Evolutionary conservation across 2,113 vertebrate genomes (phyloP), one percentile per base, ranked within the genome.

Genomic region (Tringa solitaria): DNA sequence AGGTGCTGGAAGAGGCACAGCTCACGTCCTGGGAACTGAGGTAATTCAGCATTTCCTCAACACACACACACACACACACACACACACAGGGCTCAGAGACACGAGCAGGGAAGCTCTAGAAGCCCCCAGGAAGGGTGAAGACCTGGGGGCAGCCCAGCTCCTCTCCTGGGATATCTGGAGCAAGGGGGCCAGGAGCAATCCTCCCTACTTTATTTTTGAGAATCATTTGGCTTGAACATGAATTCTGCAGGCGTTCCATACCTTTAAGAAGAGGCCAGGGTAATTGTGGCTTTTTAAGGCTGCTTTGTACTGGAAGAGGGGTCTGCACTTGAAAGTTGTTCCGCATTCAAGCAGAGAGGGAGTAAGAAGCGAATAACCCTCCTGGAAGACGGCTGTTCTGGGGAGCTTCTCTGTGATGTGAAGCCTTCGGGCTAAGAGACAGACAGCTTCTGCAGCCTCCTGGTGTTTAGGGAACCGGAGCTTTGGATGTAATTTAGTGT

Each of bases 41-140:
- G 41, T 37, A 32, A 33, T 10, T 41, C 23, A 1, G 13, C 12
- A 65, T 15, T 50, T 50, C 46, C 59, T 17, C 14, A 26, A 3
- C 3, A 6, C 64, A 13, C 8, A 7, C 33, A 4, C 8, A 45
- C 8, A 8, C 28, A 4, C 8, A 2, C 2, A 3, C 2, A 6
- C 63, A 13, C 8, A 8, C 30, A 4, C 8, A 3, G 2, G 45
- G 28, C 24, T 51, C 81, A 59, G 43, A 45, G 35, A 10, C 14
- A 1, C 14, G 0, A 8, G 48, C 61, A 64, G 56, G 27, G 8
- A 4, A 50, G 35, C 30, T 15, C 50, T 27, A 4, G 64, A 48
- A 50, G n/a, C 26, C 8, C 15, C 35, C 32, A 27, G 39, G n/a
- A 37, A 59, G n/a, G 39, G 20, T 16, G 69, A 53, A 33, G 63